Conservation (phyloP, 2,888 invertebrate species). For the Sinotaia quadrata region DNA sequence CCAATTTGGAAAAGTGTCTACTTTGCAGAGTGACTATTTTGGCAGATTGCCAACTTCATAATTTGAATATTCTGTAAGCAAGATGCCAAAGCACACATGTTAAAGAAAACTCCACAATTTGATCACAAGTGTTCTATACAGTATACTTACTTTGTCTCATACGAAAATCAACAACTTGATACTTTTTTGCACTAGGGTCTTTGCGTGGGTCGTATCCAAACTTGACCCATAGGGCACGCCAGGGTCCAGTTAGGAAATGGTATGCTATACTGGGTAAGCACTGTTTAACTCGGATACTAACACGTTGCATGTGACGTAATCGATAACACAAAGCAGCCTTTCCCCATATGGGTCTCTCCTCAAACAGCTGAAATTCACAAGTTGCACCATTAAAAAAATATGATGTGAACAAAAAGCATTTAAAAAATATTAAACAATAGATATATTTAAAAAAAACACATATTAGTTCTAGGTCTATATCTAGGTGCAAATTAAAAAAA, state of each 20-base stretch:
- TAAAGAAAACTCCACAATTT: no score
- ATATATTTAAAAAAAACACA: neutral
- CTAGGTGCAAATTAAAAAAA: no score
- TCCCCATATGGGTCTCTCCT: constrained; percentile 92
- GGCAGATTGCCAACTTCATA: no score
- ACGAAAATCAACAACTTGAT: constrained; percentile 89
- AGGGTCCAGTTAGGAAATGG: constrained; percentile 89
- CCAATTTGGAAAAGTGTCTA: no score
- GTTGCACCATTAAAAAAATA: neutral
- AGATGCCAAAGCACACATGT: no score
- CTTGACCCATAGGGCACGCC: constrained; percentile 91
- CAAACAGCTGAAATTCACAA: constrained; percentile 78
- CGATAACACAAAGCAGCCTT: constrained; percentile 79
- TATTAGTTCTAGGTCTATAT: no score
- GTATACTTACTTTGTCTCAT: constrained; percentile 62
- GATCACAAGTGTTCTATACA: no score
- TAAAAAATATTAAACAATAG: neutral
- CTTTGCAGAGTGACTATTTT: no score
- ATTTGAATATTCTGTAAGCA: no score
- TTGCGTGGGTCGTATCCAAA: constrained; percentile 93
- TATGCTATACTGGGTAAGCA: constrained; percentile 88
- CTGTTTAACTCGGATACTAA: constrained; percentile 40
- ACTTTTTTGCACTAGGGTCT: constrained; percentile 83
- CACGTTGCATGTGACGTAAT: constrained; percentile 37
- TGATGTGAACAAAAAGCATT: neutral